Base-by-base conservation (phyloP, 2,113 vertebrate species). In the Xerus inauris region DNA sequence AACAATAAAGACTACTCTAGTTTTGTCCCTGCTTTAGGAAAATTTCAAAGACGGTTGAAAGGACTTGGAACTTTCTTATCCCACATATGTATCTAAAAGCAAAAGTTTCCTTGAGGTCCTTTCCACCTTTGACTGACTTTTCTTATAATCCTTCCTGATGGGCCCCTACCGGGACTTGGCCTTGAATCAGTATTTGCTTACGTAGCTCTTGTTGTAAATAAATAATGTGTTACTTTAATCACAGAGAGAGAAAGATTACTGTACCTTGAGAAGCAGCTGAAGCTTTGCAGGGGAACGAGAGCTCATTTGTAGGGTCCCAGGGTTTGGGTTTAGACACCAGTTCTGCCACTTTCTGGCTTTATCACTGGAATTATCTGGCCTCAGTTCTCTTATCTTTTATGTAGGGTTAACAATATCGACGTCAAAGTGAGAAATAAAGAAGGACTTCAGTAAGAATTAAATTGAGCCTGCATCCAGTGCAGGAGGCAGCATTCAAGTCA, bases 201-300 rank as follows among this genome's bases (percentile, higher is more conserved):
- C n/a, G 72, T 79, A 87, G 28, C 92, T 94, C 85, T 94, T 30
- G 32, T n/a, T 51, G 35, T 49, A 79, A 87, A 87, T 83, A 91
- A 94, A 88, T n/a, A 59, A 20, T 1, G 14, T 67, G 45, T 40
- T 47, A 81, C 35, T 85, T 28, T 65, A 84, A 89, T 20, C 87
- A 6, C 49, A 79, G 67, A 82, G 26, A 82, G 6, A 30, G 45
- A 51, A 35, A 24, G n/a, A n/a, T 76, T 77, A 8, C 19, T 80
- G 20, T 40, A 38, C 5, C 17, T 62, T 47, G 75, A 76, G 47
- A 59, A 96, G 5, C 10, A 42, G 28, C 83, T 47, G 30, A 54
- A 76, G 24, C 65, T 77, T 71, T 40, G 28, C 30, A n/a, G 42
- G 92, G 30, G 81, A 62, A 32, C 73, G 14, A 54, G 26, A 6